These are phyloP conservation scores for Epistrophe grossulariae DNA, from an alignment of 2,888 invertebrate genomes.

Conservation along the genomic window DNA sequence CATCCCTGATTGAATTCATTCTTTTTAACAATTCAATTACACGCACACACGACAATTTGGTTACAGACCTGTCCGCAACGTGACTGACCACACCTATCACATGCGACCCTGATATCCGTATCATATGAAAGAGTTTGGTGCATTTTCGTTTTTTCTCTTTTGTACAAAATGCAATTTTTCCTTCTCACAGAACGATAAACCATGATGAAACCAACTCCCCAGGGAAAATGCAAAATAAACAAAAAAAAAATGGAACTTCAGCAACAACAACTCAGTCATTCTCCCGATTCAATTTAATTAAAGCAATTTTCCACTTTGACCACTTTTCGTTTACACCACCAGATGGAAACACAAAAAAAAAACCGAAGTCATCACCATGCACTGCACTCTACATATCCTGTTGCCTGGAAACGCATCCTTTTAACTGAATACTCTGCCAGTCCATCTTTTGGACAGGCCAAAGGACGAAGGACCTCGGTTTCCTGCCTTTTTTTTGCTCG, in stretches of 20 bases:
- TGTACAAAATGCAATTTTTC: slow-evolving; percentile 67
- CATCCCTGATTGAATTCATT: slow-evolving; percentile 60
- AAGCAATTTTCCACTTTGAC: slow-evolving; percentile 75
- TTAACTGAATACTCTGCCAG: slow-evolving; percentile 51
- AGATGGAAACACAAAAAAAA: slow-evolving; percentile 26
- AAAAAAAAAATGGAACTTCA: slow-evolving; percentile 31
- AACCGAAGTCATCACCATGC: not conserved
- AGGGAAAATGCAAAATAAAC: slow-evolving; percentile 22
- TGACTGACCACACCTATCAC: slow-evolving; percentile 76
- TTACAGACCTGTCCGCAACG: slow-evolving; percentile 72
- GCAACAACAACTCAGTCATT: slow-evolving; percentile 60
- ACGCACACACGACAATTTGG: slow-evolving; percentile 70
- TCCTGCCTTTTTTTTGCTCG: not conserved
- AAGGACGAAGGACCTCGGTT: slow-evolving; percentile 39
- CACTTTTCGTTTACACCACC: slow-evolving; percentile 55
- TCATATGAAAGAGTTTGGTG: slow-evolving; percentile 16
- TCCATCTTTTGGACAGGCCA: slow-evolving; percentile 69
- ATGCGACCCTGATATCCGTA: slow-evolving; percentile 52
- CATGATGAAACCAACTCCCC: slow-evolving; percentile 5
- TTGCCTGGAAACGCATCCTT: slow-evolving; percentile 66
- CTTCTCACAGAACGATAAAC: slow-evolving; percentile 32
- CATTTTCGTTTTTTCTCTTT: slow-evolving; percentile 44
- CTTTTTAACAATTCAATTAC: slow-evolving; percentile 72
- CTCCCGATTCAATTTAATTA: slow-evolving; percentile 74
- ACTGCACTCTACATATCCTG: slow-evolving; percentile 49